Conservation (phyloP, 2,113 vertebrate species). For the Tachycineta bicolor region DNA sequence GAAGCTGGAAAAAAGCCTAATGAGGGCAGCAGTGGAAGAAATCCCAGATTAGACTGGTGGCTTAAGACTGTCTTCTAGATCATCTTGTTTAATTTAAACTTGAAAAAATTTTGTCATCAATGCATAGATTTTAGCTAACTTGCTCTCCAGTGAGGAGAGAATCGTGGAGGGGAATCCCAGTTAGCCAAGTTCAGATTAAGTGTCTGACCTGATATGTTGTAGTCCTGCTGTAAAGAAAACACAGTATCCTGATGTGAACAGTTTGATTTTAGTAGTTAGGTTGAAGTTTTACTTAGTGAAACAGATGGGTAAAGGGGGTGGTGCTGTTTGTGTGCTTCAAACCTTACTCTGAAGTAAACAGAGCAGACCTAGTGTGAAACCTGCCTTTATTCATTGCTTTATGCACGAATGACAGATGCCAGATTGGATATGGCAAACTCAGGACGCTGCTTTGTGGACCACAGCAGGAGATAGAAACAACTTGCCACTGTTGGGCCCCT, state of each 20-base stretch:
- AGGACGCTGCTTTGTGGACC: not conserved
- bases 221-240: constrained; percentile 73
- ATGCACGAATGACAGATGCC: not conserved
- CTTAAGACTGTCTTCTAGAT: not conserved
- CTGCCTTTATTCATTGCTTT: not conserved
- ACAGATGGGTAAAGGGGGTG: not conserved
- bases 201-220: constrained; percentile 21
- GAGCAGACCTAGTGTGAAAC: not conserved
- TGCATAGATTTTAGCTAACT: not conserved
- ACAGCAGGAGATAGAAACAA: not conserved
- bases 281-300: not conserved
- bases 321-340: not conserved
- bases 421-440: not conserved
- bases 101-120: not conserved
- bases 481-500: not conserved
- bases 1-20: not conserved
- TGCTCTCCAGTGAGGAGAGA: not conserved
- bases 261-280: not conserved
- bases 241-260: not conserved
- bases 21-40: not conserved
- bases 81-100: not conserved
- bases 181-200: not conserved
- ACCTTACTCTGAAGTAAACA: not conserved
- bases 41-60: not conserved
- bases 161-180: not conserved